phyloP scores from a whole-genome alignment of 2,113 vertebrate genomes.

The Xenus cinereus region DNA sequence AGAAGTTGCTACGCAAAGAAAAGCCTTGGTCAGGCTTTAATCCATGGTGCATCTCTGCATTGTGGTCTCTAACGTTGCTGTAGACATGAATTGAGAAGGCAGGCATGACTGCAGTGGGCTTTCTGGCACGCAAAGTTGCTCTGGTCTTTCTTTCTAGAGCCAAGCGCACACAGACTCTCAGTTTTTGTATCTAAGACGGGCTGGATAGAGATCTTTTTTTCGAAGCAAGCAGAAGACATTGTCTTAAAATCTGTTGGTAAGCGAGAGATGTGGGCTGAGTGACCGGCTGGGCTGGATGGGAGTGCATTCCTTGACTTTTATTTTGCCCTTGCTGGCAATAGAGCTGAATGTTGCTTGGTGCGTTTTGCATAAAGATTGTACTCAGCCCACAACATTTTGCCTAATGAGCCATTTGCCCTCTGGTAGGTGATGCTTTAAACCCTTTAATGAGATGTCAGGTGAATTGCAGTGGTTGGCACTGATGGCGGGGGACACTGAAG shows the following conservation, averaged over 20 bases:
- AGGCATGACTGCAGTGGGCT: slow-evolving; percentile 6
- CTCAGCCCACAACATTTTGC: slow-evolving; percentile 23
- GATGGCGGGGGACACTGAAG: slow-evolving; percentile 50
- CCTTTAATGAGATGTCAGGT: slow-evolving; percentile 63
- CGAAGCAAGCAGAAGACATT: background rate
- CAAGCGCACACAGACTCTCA: background rate
- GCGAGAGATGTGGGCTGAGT: background rate
- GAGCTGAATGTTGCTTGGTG: background rate
- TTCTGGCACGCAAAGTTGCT: background rate
- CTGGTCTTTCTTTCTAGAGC: background rate
- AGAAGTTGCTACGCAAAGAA: slow-evolving; percentile 46
- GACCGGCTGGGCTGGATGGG: background rate
- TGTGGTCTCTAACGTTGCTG: slow-evolving; percentile 48
- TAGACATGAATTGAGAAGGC: slow-evolving; percentile 61
- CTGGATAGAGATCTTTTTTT: background rate
- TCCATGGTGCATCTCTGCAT: slow-evolving; percentile 21
- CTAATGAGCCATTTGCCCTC: slow-evolving; percentile 47
- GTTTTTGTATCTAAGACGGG: background rate
- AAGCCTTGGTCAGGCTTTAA: slow-evolving; percentile 44
- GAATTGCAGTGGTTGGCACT: slow-evolving; percentile 51
- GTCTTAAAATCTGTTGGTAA: slow-evolving; percentile 4
- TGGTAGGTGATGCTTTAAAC: slow-evolving; percentile 26
- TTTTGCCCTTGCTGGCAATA: slow-evolving; percentile 19
- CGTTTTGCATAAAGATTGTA: slow-evolving; percentile 21
- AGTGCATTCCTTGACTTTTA: slow-evolving; percentile 14